Evolutionary conservation across 1,140 invertebrate species (phyloP).

Genomic region (Drosophila carrolli): DNA sequence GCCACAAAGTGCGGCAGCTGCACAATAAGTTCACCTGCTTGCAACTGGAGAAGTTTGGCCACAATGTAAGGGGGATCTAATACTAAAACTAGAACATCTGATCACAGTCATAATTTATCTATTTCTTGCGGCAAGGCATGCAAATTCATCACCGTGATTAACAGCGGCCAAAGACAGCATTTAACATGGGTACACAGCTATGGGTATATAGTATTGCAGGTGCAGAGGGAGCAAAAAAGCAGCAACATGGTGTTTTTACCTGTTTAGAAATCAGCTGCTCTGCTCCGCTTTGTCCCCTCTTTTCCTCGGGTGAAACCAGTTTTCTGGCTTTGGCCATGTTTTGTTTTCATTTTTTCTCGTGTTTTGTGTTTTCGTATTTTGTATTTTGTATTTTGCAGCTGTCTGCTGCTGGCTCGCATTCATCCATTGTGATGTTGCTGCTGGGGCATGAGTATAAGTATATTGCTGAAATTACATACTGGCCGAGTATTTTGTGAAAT

Average conservation of each 20-base stretch:
- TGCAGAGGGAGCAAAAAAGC: conserved; percentile 9
- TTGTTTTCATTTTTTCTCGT: conserved; percentile 66
- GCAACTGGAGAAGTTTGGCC: conserved; percentile 31
- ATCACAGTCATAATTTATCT: conserved; percentile 40
- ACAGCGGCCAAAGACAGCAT: conserved; percentile 20
- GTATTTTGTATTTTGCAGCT: conserved; percentile 64
- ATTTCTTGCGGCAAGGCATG: conserved; percentile 31
- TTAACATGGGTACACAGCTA: conserved; percentile 11
- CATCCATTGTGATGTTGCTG: conserved; percentile 30
- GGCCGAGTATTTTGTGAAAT: conserved; percentile 51
- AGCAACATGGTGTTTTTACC: conserved; percentile 37
- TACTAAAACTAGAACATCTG: conserved; percentile 44
- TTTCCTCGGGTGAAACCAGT: conserved; percentile 50
- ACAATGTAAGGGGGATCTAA: conserved; percentile 4
- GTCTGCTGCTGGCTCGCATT: conserved; percentile 41
- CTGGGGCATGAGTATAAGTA: neutral
- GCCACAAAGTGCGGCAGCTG: conserved; percentile 21
- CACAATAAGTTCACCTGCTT: conserved; percentile 46
- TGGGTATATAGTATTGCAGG: conserved; percentile 15
- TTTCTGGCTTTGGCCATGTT: conserved; percentile 65
- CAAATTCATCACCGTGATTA: conserved; percentile 43
- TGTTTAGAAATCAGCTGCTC: conserved; percentile 60
- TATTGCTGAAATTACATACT: conserved; percentile 65
- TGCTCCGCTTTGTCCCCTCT: conserved; percentile 39
- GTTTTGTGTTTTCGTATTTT: conserved; percentile 31